Conservation (phyloP, 64 coral and sea anemone species). For the Montipora sp. region DNA sequence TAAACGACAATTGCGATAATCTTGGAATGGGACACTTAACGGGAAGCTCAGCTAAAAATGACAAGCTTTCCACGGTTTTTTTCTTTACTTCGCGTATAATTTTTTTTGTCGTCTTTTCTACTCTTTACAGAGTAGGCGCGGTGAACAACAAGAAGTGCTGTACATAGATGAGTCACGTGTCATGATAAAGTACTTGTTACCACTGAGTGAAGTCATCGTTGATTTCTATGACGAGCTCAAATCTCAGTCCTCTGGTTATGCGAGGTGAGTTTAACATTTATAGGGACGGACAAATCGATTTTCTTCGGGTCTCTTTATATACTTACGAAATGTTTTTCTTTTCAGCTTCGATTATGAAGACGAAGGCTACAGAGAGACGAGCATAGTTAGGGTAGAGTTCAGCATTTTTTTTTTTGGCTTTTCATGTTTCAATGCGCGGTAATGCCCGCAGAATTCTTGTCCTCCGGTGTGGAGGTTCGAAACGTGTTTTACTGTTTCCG, state of each 20-base stretch:
- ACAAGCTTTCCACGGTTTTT: no score
- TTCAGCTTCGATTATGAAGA: constrained; percentile 98
- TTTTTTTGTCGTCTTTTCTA: background rate
- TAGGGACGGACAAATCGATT: background rate
- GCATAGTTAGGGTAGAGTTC: constrained; percentile 72
- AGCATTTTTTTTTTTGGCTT: background rate
- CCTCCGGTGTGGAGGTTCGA: no score
- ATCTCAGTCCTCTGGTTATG: constrained; percentile 91
- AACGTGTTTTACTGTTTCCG: no score
- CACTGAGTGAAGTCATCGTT: constrained; percentile 87
- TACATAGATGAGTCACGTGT: constrained; percentile 96
- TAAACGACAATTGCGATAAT: no score
- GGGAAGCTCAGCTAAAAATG: no score
- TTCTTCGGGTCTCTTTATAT: background rate
- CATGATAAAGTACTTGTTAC: constrained; percentile 93
- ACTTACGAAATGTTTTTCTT: background rate
- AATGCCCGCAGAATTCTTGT: no score
- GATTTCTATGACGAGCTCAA: constrained; percentile 98
- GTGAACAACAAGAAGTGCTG: constrained; percentile 86
- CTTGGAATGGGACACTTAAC: no score
- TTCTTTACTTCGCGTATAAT: background rate
- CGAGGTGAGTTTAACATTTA: constrained; percentile 62
- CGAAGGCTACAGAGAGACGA: constrained; percentile 79
- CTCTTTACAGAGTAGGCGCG: constrained; percentile 79
- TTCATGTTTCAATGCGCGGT: no score